Percentiles rank a stretch among this genome's conserved stretches.
These are phyloP conservation scores for Mionectes macconnelli DNA, from an alignment of 2,113 vertebrate species.

Conservation along the genomic window DNA sequence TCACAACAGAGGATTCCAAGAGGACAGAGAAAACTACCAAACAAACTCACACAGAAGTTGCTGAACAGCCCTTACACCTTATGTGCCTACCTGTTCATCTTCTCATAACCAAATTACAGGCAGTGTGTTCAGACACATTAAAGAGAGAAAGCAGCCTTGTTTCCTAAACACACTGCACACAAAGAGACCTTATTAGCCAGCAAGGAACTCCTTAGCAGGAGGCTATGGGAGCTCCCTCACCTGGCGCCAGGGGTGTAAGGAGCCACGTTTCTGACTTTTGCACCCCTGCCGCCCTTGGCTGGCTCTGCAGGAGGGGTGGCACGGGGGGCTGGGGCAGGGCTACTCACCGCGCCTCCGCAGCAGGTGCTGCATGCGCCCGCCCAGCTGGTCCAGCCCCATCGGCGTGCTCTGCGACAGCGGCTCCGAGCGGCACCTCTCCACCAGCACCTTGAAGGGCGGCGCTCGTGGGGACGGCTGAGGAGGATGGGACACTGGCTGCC, in stretches of 20 bases:
- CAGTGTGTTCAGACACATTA: neutral
- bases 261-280: neutral
- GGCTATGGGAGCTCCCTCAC: neutral
- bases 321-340: neutral
- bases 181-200: neutral
- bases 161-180: neutral
- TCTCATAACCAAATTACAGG: fast-evolving
- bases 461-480: constrained; percentile 74
- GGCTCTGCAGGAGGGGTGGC: neutral
- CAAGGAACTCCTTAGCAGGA: neutral
- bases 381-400: constrained; percentile 71
- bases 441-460: constrained; percentile 78
- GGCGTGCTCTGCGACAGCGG: constrained; percentile 82
- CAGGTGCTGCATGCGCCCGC: constrained; percentile 73
- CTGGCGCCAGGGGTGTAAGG: neutral
- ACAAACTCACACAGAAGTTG: neutral
- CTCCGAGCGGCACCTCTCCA: constrained; percentile 85
- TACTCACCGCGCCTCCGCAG: constrained; percentile 75
- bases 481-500: constrained; percentile 78
- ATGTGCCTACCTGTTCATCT: neutral
- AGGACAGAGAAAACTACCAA: neutral
- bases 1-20: neutral
- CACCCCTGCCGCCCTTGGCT: neutral
- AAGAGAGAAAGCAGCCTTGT: neutral
- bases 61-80: neutral